Percentiles rank a stretch among this genome's conserved stretches.
Conservation (phyloP, 2,888 invertebrate species). For the Ditylenchus weischeri region DNA sequence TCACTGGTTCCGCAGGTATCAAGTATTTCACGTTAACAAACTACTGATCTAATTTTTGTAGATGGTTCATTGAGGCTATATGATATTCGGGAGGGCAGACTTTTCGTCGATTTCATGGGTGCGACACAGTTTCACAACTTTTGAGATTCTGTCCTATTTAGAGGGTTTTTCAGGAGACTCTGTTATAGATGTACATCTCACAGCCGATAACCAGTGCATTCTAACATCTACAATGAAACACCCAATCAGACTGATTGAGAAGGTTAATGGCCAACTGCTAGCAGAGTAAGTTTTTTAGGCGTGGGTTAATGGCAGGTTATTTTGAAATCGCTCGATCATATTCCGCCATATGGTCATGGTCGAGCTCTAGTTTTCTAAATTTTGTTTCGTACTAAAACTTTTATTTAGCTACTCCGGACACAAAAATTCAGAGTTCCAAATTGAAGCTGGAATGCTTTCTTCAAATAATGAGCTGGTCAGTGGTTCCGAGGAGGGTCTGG, state of each 20-base stretch:
- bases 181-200: conserved; percentile 78
- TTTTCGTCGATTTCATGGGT: conserved; percentile 60
- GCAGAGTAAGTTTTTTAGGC: conserved; percentile 28
- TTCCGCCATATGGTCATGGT: too few relatives aligned
- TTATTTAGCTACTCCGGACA: conserved; percentile 75
- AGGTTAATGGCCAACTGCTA: conserved; percentile 72
- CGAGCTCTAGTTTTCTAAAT: too few relatives aligned
- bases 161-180: conserved; percentile 67
- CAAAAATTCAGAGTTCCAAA: conserved; percentile 74
- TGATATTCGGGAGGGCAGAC: conserved; percentile 81
- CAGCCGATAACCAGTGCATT: conserved; percentile 87
- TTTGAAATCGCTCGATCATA: too few relatives aligned
- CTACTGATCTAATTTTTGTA: too few relatives aligned
- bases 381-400: too few relatives aligned
- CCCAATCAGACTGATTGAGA: conserved; percentile 80
- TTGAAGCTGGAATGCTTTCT: conserved; percentile 80
- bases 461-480: conserved; percentile 82
- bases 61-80: conserved; percentile 83
- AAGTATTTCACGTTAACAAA: too few relatives aligned
- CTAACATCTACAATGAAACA: conserved; percentile 80
- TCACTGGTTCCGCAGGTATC: conserved; percentile 73
- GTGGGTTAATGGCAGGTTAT: background rate
- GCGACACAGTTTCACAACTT: conserved; percentile 5
- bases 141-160: background rate
- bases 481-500: conserved; percentile 80